Conservation (phyloP, 1,140 invertebrate species). For the Dinoponera quadriceps region DNA sequence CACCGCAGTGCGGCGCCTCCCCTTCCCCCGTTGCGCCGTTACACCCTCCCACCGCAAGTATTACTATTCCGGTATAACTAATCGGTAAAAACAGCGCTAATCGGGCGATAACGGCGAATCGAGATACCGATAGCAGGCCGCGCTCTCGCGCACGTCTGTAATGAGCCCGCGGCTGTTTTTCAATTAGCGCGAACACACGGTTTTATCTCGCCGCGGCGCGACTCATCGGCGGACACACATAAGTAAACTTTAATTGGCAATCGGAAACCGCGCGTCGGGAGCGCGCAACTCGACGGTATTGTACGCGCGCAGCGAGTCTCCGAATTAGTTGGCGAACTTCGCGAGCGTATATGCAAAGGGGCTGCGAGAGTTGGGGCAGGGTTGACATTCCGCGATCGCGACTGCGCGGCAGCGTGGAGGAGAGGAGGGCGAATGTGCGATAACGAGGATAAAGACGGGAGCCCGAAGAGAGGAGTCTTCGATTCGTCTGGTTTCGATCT, state of each 20-base stretch:
- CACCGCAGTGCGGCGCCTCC: conserved; percentile 9
- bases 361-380: not conserved
- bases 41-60: conserved; percentile 42
- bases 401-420: not conserved
- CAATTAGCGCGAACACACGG: not conserved
- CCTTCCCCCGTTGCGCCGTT: conserved; percentile 18
- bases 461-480: not conserved
- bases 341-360: not conserved
- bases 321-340: not conserved
- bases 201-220: not conserved
- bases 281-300: not conserved
- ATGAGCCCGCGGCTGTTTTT: conserved; percentile 24
- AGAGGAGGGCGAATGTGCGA: conserved; percentile 40
- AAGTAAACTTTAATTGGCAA: conserved; percentile 17
- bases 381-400: conserved; percentile 5
- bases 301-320: not conserved
- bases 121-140: conserved; percentile 12
- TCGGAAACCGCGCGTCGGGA: not conserved
- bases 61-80: conserved; percentile 48
- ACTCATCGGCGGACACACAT: not conserved
- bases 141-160: not conserved
- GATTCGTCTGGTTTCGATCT: conserved; percentile 57
- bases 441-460: too few relatives aligned
- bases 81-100: conserved; percentile 53
- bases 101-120: conserved; percentile 37